Conservation (phyloP, 2,888 invertebrate genomes). For the Epinotia demarniana region DNA sequence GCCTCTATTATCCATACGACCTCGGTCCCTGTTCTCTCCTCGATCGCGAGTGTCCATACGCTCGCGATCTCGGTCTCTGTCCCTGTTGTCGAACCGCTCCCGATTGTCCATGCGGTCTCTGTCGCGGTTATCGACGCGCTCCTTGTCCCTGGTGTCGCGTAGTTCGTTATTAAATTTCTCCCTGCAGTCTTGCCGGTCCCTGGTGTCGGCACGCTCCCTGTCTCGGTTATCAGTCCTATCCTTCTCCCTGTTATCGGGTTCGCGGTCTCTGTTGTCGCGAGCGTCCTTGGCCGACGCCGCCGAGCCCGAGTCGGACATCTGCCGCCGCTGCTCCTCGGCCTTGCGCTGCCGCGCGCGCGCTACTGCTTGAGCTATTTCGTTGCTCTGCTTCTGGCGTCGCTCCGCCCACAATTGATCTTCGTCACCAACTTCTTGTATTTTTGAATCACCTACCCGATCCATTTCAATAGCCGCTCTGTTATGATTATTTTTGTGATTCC, state of each 20-base stretch:
- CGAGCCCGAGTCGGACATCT: conserved; percentile 71
- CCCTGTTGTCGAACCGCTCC: conserved; percentile 47
- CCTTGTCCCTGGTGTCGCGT: conserved; percentile 45
- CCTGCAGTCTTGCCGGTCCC: conserved; percentile 61
- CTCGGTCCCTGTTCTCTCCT: conserved; percentile 52
- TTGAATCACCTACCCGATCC: conserved; percentile 71
- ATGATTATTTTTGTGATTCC: conserved; percentile 63
- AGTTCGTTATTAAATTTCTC: conserved; percentile 55
- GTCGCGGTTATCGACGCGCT: conserved; percentile 47
- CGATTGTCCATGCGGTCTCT: conserved; percentile 49
- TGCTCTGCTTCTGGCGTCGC: conserved; percentile 87
- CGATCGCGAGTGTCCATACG: conserved; percentile 50
- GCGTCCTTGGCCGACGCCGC: conserved; percentile 59
- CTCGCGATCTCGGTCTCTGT: conserved; percentile 55
- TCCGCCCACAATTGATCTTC: conserved; percentile 88
- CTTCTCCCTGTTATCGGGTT: conserved; percentile 58
- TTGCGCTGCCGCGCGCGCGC: conserved; percentile 93
- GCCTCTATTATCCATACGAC: conserved; percentile 52
- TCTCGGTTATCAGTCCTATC: conserved; percentile 67
- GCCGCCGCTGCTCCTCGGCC: conserved; percentile 94
- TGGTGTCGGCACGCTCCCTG: conserved; percentile 60
- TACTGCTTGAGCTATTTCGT: conserved; percentile 91
- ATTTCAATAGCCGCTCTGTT: conserved; percentile 67
- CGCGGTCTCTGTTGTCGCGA: conserved; percentile 61
- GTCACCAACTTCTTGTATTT: conserved; percentile 72